These are phyloP conservation scores for Geodia barretti DNA, from an alignment of 37 sponge, comb jelly and placozoan species.

Conservation along the genomic window DNA sequence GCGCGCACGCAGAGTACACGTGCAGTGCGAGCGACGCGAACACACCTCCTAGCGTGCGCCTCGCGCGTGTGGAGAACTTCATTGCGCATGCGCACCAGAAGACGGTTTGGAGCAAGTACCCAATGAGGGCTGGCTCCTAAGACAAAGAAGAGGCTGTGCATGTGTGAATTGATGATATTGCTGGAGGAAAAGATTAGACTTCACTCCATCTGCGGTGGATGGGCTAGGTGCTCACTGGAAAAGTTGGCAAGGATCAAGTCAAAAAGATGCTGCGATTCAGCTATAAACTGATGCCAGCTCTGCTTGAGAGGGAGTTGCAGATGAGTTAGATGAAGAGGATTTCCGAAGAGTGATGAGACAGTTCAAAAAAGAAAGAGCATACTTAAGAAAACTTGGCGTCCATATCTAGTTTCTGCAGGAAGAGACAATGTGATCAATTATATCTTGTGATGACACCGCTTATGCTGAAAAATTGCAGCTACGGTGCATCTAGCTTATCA, in stretches of 20 bases:
- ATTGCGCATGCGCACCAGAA: no score
- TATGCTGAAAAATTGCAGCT: conserved; percentile 3
- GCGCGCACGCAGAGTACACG: no score
- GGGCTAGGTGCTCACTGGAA: conserved; percentile 23
- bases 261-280: background rate
- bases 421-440: conserved; percentile 21
- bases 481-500: conserved; percentile 11
- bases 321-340: conserved; percentile 30
- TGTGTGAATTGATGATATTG: no score
- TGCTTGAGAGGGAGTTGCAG: conserved; percentile 4
- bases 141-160: no score
- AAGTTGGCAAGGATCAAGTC: conserved; percentile 8
- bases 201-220: conserved; percentile 26
- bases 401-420: conserved; percentile 34
- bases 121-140: no score
- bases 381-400: conserved; percentile 10
- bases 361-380: background rate
- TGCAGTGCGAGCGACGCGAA: no score
- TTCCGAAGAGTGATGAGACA: background rate
- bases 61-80: no score
- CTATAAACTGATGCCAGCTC: background rate
- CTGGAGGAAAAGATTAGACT: conserved; percentile 21
- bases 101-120: no score
- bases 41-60: no score
- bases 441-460: conserved; percentile 13